Conservation (phyloP, 2,888 invertebrate species). For the Netelia fuscicornis region DNA sequence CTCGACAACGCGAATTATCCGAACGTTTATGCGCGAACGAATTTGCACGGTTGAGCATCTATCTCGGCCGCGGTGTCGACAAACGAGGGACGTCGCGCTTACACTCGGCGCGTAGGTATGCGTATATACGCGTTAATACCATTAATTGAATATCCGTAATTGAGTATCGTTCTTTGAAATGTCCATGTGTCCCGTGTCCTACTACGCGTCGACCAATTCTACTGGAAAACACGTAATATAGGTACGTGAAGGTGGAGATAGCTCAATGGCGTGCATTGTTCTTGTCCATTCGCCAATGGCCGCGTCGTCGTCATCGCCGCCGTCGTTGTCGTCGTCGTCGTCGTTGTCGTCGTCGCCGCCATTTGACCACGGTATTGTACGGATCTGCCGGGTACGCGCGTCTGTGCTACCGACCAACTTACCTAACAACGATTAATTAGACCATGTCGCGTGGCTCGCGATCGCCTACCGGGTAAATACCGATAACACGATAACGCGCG, state of each 20-base stretch:
- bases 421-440: slow-evolving; percentile 66
- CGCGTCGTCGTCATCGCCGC: background rate
- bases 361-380: slow-evolving; percentile 36
- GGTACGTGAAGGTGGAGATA: too few species aligned
- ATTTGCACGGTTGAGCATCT: slow-evolving; percentile 34
- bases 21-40: slow-evolving; percentile 54
- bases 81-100: background rate
- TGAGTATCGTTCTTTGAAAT: background rate
- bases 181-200: slow-evolving; percentile 14
- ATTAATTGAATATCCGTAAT: background rate
- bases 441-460: slow-evolving; percentile 46
- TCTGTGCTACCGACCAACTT: slow-evolving; percentile 55
- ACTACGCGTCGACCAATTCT: slow-evolving; percentile 23
- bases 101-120: background rate
- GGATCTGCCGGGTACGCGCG: slow-evolving; percentile 30
- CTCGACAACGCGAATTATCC: slow-evolving; percentile 45
- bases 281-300: background rate
- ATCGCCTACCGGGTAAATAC: slow-evolving; percentile 53
- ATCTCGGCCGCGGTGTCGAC: background rate
- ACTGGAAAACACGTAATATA: slow-evolving; percentile 7
- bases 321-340: slow-evolving; percentile 28
- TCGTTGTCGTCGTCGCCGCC: slow-evolving; percentile 17
- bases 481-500: slow-evolving; percentile 33
- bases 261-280: too few species aligned
- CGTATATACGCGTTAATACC: background rate